phyloP scores from a whole-genome alignment of 2,888 invertebrate genomes.

The Tetragonula carbonaria region DNA sequence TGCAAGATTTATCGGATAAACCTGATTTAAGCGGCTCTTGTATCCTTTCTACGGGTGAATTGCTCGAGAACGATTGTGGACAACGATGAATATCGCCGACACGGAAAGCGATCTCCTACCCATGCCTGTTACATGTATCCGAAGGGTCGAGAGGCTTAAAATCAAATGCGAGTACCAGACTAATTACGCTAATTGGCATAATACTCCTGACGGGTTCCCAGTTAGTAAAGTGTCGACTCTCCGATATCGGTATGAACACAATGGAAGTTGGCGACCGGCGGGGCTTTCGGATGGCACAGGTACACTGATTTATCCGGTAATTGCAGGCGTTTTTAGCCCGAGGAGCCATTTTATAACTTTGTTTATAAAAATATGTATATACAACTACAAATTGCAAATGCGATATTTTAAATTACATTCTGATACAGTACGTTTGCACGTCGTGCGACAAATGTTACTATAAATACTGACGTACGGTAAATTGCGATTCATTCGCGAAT shows the following conservation, averaged over 20 bases:
- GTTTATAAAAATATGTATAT: neutral
- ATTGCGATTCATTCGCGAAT: too few species aligned
- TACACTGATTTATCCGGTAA: slow-evolving; percentile 24
- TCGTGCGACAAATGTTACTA: too few species aligned
- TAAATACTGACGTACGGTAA: too few species aligned
- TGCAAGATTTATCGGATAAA: slow-evolving; percentile 72
- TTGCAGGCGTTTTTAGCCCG: slow-evolving; percentile 18
- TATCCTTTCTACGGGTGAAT: slow-evolving; percentile 59
- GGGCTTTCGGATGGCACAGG: slow-evolving; percentile 10
- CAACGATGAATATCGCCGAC: slow-evolving; percentile 57
- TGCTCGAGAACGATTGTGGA: slow-evolving; percentile 56
- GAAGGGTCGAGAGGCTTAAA: slow-evolving; percentile 67
- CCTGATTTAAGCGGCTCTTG: slow-evolving; percentile 69
- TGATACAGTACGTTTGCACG: neutral
- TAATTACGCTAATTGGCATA: slow-evolving; percentile 79
- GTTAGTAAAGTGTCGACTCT: slow-evolving; percentile 64
- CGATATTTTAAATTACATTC: neutral
- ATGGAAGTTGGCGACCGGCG: slow-evolving; percentile 29
- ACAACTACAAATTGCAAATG: neutral
- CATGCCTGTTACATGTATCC: slow-evolving; percentile 32
- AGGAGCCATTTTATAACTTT: neutral
- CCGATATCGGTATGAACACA: slow-evolving; percentile 46
- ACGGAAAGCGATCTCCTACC: slow-evolving; percentile 53
- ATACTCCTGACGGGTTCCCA: slow-evolving; percentile 73
- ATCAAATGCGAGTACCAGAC: slow-evolving; percentile 70